A percentile compares a stretch with the other conserved stretches of the same genome.
phyloP scores from a whole-genome alignment of 2,113 vertebrate species.

The Pristiophorus japonicus region DNA sequence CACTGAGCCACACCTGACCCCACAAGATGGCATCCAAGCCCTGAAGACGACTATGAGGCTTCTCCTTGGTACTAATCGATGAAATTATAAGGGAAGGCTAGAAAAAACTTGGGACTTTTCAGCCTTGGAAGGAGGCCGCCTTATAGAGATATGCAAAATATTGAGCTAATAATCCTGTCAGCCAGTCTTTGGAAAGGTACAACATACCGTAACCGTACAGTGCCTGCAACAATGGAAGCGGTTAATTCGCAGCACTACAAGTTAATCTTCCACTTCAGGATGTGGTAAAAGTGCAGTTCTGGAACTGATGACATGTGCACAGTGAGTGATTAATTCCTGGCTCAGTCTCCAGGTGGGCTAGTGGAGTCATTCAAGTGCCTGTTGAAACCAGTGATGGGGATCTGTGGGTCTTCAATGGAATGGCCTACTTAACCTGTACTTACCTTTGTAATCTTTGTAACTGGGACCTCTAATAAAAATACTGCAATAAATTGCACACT shows the following conservation, averaged over 20 bases:
- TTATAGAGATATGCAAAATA: not conserved
- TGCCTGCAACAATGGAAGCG: not conserved
- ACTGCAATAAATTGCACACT: not conserved
- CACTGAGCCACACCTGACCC: no score
- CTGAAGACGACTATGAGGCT: not conserved
- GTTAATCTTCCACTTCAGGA: not conserved
- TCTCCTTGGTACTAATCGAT: not conserved
- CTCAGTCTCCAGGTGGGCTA: not conserved
- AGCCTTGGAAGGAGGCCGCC: not conserved
- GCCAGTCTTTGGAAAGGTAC: not conserved
- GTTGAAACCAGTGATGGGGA: not conserved
- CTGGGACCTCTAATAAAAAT: not conserved
- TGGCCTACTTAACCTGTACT: conserved; percentile 1
- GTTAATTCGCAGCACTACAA: not conserved
- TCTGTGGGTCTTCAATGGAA: not conserved
- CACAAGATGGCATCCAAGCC: no score
- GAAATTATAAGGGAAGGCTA: not conserved
- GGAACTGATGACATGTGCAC: not conserved
- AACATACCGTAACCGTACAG: not conserved
- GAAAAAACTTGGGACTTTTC: not conserved
- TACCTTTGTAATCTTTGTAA: not conserved
- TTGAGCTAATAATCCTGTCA: not conserved
- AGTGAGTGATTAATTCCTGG: not conserved
- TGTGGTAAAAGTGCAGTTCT: not conserved
- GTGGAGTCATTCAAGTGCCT: not conserved